Evolutionary conservation across 2,113 vertebrate species (phyloP).

Genomic region (Toxostoma redivivum): DNA sequence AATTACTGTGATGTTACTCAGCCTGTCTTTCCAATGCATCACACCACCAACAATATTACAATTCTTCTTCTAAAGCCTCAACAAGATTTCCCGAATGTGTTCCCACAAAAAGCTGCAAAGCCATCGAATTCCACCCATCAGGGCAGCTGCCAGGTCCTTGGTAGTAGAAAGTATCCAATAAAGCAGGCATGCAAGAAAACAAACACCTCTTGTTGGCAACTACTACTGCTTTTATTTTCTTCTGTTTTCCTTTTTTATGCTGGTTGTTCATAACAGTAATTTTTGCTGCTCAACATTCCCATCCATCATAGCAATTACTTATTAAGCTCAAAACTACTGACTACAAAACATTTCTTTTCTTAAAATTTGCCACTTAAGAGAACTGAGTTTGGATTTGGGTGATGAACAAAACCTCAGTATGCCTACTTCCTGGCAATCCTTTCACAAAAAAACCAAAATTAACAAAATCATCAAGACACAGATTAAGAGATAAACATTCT

Average conservation of each 20-base stretch:
- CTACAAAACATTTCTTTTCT: neutral
- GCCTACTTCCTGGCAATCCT: neutral
- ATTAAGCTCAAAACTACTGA: neutral
- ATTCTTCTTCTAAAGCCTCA: neutral
- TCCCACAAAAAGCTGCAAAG: neutral
- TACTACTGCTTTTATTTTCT: neutral
- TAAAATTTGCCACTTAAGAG: neutral
- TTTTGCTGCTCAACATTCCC: neutral
- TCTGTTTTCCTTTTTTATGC: neutral
- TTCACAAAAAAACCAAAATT: neutral
- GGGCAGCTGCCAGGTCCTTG: neutral
- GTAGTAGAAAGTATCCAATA: neutral
- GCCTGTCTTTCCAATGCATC: neutral
- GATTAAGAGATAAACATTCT: neutral
- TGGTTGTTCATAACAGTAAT: neutral
- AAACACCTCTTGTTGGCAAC: neutral
- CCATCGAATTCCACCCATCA: neutral
- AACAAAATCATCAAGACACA: neutral
- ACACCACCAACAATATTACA: neutral
- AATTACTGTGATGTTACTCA: neutral
- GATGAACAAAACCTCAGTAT: neutral
- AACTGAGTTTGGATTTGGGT: neutral
- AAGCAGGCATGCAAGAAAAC: neutral
- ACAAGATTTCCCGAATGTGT: neutral
- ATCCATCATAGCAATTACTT: neutral